Conservation (phyloP, 2,888 invertebrate species). For the Himalopsyche tibetana region DNA sequence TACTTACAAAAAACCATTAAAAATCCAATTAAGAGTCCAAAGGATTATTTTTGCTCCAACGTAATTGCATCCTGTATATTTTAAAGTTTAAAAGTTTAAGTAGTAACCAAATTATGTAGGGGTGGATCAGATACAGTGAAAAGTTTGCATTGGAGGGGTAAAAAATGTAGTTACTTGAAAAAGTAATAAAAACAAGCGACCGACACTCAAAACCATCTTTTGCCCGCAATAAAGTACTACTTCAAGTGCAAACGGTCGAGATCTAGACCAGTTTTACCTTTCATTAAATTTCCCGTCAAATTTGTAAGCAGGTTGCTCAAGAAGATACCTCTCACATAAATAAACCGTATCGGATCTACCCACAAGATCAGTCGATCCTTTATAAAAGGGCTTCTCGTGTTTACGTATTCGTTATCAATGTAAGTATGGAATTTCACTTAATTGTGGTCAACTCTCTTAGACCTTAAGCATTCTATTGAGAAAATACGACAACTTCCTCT, state of each 20-base stretch:
- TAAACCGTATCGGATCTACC: conserved; percentile 3
- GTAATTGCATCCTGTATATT: too few relatives aligned
- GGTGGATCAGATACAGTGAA: too few relatives aligned
- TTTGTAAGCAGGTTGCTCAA: not conserved
- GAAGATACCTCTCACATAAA: not conserved
- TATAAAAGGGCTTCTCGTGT: not conserved
- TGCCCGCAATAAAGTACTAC: not conserved
- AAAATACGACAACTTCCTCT: not conserved
- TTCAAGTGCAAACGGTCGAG: not conserved
- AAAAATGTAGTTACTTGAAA: not conserved
- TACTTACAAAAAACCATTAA: too few relatives aligned
- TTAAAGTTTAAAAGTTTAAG: too few relatives aligned
- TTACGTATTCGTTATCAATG: not conserved
- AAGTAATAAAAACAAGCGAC: not conserved
- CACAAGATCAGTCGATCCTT: conserved; percentile 3
- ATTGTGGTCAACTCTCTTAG: conserved; percentile 21
- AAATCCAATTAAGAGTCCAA: too few relatives aligned
- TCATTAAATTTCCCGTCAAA: not conserved
- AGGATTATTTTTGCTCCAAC: too few relatives aligned
- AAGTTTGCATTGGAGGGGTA: too few relatives aligned
- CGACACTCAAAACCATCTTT: not conserved
- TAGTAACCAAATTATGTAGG: too few relatives aligned
- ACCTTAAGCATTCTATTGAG: not conserved
- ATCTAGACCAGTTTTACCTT: not conserved
- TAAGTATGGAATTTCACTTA: not conserved